Percentiles rank a stretch among this genome's conserved stretches.
Evolutionary conservation across 2,113 vertebrate genomes (phyloP).

Genomic region (Lasiurus borealis): DNA sequence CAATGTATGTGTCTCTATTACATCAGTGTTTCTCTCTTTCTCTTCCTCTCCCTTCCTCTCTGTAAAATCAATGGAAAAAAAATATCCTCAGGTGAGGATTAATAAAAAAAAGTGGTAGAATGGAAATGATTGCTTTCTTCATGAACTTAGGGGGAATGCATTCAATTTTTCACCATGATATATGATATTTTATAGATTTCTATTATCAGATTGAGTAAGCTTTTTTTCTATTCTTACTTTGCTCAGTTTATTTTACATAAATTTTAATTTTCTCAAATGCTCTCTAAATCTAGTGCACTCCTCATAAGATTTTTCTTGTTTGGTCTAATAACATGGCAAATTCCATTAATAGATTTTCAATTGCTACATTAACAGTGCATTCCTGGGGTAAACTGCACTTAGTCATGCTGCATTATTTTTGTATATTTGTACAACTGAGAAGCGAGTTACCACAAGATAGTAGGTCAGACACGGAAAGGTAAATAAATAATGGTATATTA

Average conservation of each 20-base stretch:
- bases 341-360: neutral
- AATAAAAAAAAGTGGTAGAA: too few species aligned
- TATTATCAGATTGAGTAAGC: neutral
- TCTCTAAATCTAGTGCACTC: neutral
- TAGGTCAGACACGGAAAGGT: neutral
- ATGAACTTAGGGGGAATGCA: neutral
- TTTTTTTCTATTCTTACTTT: neutral
- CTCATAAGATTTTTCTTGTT: neutral
- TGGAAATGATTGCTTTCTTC: neutral
- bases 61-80: too few species aligned
- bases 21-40: too few species aligned
- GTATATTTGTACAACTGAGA: neutral
- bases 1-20: too few species aligned
- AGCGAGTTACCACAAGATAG: neutral
- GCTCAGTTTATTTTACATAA: neutral
- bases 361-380: neutral
- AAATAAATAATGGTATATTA: neutral
- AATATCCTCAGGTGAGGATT: too few species aligned
- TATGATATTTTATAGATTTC: neutral
- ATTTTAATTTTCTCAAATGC: conserved; percentile 9
- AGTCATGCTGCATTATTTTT: neutral
- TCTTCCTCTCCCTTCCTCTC: too few species aligned
- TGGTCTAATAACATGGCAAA: neutral
- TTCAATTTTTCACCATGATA: neutral
- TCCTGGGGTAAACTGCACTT: neutral